phyloP scores from a whole-genome alignment of 1,140 invertebrate species.

The Bombus pascuorum region DNA sequence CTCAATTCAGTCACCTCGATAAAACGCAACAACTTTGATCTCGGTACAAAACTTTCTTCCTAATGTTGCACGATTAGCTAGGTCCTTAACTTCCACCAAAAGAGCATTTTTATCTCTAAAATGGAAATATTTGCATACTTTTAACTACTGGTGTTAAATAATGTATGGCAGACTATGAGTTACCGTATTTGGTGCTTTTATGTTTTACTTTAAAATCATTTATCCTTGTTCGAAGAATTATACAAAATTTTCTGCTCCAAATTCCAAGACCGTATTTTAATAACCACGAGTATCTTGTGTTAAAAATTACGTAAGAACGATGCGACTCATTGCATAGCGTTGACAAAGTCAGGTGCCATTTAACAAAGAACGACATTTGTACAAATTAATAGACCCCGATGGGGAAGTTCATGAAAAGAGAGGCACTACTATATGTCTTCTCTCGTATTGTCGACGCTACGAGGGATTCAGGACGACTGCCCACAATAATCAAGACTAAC shows the following conservation, averaged over 20 bases:
- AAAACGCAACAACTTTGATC: constrained; percentile 61
- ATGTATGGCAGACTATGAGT: not conserved
- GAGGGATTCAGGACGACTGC: constrained; percentile 73
- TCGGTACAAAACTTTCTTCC: not conserved
- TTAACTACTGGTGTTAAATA: not conserved
- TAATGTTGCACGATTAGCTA: not conserved
- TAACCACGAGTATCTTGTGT: not conserved
- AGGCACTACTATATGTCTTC: constrained; percentile 76
- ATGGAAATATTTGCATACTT: not conserved
- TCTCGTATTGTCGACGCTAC: constrained; percentile 56
- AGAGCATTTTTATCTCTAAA: not conserved
- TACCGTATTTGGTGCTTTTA: not conserved
- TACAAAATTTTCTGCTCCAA: not conserved
- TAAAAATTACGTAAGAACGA: not conserved
- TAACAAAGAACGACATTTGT: constrained; percentile 72
- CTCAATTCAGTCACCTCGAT: constrained; percentile 58
- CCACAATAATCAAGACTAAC: constrained; percentile 82
- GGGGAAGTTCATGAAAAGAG: constrained; percentile 53
- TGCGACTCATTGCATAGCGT: not conserved
- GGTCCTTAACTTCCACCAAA: not conserved
- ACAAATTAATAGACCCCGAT: constrained; percentile 71
- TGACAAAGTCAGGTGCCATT: constrained; percentile 22
- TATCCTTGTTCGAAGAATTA: not conserved
- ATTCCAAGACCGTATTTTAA: not conserved
- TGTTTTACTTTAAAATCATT: not conserved